Evolutionary conservation across 2,888 invertebrate genomes (phyloP).

Genomic region (Endomychus coccineus): DNA sequence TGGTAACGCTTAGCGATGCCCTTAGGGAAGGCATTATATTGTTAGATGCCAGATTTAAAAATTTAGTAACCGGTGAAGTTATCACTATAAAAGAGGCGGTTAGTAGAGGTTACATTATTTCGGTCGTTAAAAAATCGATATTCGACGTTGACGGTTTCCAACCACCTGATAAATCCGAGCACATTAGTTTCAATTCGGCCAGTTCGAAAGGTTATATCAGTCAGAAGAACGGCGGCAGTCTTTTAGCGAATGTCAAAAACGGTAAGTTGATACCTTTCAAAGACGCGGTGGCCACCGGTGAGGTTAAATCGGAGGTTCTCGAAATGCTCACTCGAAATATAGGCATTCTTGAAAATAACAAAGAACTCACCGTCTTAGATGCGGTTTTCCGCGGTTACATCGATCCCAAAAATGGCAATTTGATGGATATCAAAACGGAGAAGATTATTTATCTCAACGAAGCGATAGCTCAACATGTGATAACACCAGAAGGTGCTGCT

Average conservation of each 20-base stretch:
- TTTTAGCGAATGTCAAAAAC: constrained; percentile 63
- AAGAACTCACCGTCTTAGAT: constrained; percentile 76
- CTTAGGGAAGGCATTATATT: constrained; percentile 72
- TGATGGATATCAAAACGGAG: constrained; percentile 66
- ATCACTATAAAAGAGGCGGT: constrained; percentile 81
- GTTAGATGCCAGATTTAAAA: constrained; percentile 66
- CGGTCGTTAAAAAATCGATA: constrained; percentile 78
- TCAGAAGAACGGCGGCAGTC: constrained; percentile 62
- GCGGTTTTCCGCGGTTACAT: constrained; percentile 80
- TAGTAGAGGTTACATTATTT: constrained; percentile 79
- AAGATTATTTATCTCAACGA: constrained; percentile 73
- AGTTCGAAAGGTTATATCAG: constrained; percentile 69
- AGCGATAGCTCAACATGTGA: constrained; percentile 76
- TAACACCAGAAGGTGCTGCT: constrained; percentile 82
- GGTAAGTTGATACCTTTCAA: constrained; percentile 70
- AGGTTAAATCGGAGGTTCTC: constrained; percentile 76
- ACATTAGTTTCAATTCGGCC: constrained; percentile 77
- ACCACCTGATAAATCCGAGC: constrained; percentile 72
- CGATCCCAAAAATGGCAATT: constrained; percentile 81
- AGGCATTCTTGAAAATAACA: constrained; percentile 69
- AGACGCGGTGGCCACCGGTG: constrained; percentile 70
- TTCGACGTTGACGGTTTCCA: constrained; percentile 90
- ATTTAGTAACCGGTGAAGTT: constrained; percentile 64
- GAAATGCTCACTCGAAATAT: constrained; percentile 79
- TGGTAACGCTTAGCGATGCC: constrained; percentile 79